Evolutionary conservation across 2,113 vertebrate genomes (phyloP).

Genomic region (Heterochromis multidens): DNA sequence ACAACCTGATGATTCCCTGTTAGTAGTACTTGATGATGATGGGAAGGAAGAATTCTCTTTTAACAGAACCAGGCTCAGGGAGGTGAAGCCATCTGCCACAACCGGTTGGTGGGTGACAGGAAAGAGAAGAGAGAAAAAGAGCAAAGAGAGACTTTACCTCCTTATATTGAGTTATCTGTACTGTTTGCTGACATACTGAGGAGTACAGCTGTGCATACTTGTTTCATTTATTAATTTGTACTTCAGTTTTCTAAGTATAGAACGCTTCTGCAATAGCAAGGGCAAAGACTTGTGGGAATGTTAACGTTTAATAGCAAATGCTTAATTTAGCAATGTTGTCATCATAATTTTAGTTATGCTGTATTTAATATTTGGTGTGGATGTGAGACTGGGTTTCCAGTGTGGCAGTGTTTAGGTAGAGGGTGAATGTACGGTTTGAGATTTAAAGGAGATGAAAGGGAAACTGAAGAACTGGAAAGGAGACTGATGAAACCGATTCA

Average conservation of each 20-base stretch:
- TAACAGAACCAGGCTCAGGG: background rate
- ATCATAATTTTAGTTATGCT: background rate
- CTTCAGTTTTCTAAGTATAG: background rate
- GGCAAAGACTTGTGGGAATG: rapidly evolving
- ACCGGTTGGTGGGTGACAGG: background rate
- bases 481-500: background rate
- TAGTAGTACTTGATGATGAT: background rate
- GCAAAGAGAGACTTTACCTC: background rate
- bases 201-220: background rate
- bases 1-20: background rate
- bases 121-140: background rate
- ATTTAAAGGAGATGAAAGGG: background rate
- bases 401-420: background rate
- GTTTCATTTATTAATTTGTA: background rate
- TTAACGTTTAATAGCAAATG: background rate
- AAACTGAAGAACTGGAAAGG: background rate
- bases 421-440: background rate
- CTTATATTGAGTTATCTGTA: background rate
- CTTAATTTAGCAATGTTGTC: background rate
- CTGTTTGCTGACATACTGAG: background rate
- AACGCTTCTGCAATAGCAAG: background rate
- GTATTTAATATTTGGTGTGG: background rate
- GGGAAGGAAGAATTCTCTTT: background rate
- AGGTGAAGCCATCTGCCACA: background rate
- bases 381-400: rapidly evolving